Conservation (phyloP, 2,113 vertebrate species). For the Myrmecobius fasciatus region DNA sequence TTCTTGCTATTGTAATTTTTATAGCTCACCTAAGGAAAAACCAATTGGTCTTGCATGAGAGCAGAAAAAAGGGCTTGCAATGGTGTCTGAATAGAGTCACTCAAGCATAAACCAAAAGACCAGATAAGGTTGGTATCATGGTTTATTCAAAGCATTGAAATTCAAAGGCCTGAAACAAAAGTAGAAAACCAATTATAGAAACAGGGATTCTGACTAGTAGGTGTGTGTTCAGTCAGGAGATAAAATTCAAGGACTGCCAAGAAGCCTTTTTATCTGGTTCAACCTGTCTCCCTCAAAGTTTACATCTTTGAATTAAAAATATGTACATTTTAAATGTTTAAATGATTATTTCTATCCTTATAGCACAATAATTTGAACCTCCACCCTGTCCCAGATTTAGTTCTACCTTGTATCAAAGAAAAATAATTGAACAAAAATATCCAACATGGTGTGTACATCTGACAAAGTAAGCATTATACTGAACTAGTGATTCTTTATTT, state of each 20-base stretch:
- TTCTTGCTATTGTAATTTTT: not conserved
- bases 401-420: not conserved
- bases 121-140: not conserved
- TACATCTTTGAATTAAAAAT: not conserved
- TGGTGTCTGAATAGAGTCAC: not conserved
- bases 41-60: not conserved
- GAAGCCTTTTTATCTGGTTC: not conserved
- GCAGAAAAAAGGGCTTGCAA: not conserved
- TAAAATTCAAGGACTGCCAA: not conserved
- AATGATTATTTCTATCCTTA: not conserved
- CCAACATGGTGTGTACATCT: not conserved
- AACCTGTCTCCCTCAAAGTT: not conserved
- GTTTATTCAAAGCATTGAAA: not conserved
- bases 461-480: not conserved
- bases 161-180: not conserved
- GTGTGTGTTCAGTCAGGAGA: not conserved
- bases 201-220: not conserved
- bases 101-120: not conserved
- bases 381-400: not conserved
- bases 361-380: not conserved
- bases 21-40: not conserved
- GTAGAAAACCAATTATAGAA: not conserved
- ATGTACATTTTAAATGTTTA: not conserved
- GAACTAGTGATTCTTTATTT: not conserved
- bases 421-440: not conserved